Base-by-base conservation (phyloP, 2,888 invertebrate species). In the Gastracanthus pulcherrimus region DNA sequence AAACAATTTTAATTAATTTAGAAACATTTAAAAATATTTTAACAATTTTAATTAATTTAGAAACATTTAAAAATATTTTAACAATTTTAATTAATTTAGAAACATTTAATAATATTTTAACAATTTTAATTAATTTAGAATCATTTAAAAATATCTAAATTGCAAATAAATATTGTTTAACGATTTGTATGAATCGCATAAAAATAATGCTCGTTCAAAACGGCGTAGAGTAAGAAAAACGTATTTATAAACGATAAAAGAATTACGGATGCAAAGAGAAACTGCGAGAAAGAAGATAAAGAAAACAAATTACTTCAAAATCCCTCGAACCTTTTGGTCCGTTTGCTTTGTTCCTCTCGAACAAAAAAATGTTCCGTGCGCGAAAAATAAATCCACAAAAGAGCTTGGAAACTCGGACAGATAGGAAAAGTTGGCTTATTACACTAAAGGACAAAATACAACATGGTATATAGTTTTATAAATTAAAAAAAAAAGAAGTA, bases 271-370 rank as follows among this genome's bases (percentile, higher is more conserved):
- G 38, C 41, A 69, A 16, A 48, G 67, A 69, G 48, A 29, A 69
- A 48, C n/a, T 69, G 48, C 11, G 64, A 64, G 31, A 36, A 48
- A 48, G 67, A 69, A 69, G 67, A 69, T 69, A 71, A 71, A 71
- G 58, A 55, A 71, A 71, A 71, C 71, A 71, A 71, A 71, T 71
- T 71, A 48, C 71, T 71, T 71, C 58, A 58, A 55, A 71, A 71
- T 58, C 71, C 58, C 58, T 58, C 34, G 55, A 58, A 55, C 36
- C 58, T 71, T 58, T 58, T 58, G 38, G 7, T 55, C 23, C 55
- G 26, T 3, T 23, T 13, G 36, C 13, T 58, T 58, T 13, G 55
- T 41, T 58, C 23, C 38, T 13, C 31, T 16, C 19, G n/a, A 64
- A 64, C n/a, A 29, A 26, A 75, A 75, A 75, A 51, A 23, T 23